Evolutionary conservation across 2,888 invertebrate genomes (phyloP).

Genomic region (Tenthredo mesomela): DNA sequence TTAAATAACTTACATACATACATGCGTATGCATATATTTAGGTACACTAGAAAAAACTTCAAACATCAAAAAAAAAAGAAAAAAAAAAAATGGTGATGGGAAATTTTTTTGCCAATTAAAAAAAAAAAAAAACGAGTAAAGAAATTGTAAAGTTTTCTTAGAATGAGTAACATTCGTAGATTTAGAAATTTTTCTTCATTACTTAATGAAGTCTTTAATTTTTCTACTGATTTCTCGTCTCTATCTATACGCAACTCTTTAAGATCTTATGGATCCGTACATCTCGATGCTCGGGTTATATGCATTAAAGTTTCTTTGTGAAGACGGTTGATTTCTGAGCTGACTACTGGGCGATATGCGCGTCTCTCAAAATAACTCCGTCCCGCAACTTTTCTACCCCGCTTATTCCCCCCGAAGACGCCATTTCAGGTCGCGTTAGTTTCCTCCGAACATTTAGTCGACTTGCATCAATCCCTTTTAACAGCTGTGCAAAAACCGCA

Average conservation of each 20-base stretch:
- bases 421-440: conserved; percentile 71
- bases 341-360: conserved; percentile 52
- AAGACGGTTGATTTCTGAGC: conserved; percentile 25
- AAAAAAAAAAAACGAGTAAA: too few relatives aligned
- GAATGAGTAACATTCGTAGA: too few relatives aligned
- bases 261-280: not conserved
- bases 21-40: too few relatives aligned
- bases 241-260: not conserved
- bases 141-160: too few relatives aligned
- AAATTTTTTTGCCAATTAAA: too few relatives aligned
- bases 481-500: not conserved
- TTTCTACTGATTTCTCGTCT: not conserved
- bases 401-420: conserved; percentile 61
- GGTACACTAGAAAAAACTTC: too few relatives aligned
- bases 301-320: conserved; percentile 29
- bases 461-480: conserved; percentile 35
- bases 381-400: conserved; percentile 58
- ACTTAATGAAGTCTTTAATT: too few relatives aligned
- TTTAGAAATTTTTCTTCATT: too few relatives aligned
- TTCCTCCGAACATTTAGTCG: conserved; percentile 59
- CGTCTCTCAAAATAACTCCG: conserved; percentile 65
- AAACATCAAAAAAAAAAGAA: too few relatives aligned
- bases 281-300: not conserved
- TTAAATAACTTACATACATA: too few relatives aligned
- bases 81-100: too few relatives aligned